Evolutionary conservation across 2,113 vertebrate species (phyloP).

Genomic region (Panthera uncia): DNA sequence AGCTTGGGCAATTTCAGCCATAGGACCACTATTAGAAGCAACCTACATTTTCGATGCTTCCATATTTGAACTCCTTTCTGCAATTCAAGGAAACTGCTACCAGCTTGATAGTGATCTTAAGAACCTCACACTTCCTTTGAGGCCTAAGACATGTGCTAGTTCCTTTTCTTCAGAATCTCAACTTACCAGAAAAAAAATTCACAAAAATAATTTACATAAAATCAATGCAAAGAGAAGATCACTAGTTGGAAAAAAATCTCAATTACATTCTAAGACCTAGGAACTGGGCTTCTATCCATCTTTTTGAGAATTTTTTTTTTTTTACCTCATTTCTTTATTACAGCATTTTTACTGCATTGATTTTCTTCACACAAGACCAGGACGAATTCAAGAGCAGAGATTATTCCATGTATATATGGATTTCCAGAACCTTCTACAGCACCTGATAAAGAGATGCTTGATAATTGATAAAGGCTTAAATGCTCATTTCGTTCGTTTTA

Average conservation of each 20-base stretch:
- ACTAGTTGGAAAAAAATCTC: background rate
- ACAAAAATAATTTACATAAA: background rate
- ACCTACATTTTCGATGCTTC: background rate
- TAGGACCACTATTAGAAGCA: background rate
- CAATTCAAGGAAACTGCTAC: background rate
- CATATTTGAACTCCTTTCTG: background rate
- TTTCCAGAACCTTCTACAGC: background rate
- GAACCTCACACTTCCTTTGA: background rate
- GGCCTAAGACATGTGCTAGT: background rate
- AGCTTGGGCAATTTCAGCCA: background rate
- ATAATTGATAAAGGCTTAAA: background rate
- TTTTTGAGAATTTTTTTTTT: background rate
- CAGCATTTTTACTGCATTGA: background rate
- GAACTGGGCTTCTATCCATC: background rate
- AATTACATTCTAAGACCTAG: background rate
- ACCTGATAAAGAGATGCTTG: background rate
- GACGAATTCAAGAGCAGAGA: background rate
- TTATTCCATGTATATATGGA: background rate
- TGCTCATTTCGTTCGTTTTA: background rate
- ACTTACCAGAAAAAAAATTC: background rate
- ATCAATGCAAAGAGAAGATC: background rate
- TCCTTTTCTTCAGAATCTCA: background rate
- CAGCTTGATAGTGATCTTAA: background rate
- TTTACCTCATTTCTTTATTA: background rate
- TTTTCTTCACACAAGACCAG: background rate